Evolutionary conservation across 2,888 invertebrate genomes (phyloP), one percentile per base, ranked within the genome.

Genomic region (Ophion obscuratus): DNA sequence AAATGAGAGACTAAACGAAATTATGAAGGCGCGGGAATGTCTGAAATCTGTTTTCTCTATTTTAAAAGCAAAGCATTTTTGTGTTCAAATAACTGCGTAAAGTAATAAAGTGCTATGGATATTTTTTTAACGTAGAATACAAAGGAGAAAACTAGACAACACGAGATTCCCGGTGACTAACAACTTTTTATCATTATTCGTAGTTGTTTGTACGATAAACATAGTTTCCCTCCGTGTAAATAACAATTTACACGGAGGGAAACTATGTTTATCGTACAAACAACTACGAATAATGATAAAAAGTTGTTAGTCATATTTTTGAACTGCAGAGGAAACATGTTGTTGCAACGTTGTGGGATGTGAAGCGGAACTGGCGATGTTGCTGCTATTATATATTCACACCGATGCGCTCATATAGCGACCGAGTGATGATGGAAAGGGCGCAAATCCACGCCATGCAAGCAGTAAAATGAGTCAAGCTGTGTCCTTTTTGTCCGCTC

Each of bases 401-500:
- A 36, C 40, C 40, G n/a, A 24, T 74, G 24, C n/a, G 20, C n/a
- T 20, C 17, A 62, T 27, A 10, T 62, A 20, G 31, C 31, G 31
- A 62, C 24, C 24, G 47, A 31, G 11, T 5, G 36, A 11, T 3
- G 66, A 11, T 40, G 40, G 24, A 67, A 59, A 47, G 77, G 57
- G 53, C 75, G 75, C 4, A 62, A 44, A 2, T 27, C 27, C 31
- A 14, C 10, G 11, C 17, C 1, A 40, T 40, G n/a, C n/a, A 20
- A 40, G 40, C 31, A 31, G n/a, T 7, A 20, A 66, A 57, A 66
- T 59, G 44, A 27, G 7, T 11, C 61, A 24, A 47, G 68, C 27
- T 78, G 27, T n/a, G 59, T 68, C 61, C 59, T 68, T 59, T 61
- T 68, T 68, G 61, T 78, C 24, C 31, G 44, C 59, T 61, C 44